Conservation (phyloP, 2,888 invertebrate species). For the Colostygia pectinataria region DNA sequence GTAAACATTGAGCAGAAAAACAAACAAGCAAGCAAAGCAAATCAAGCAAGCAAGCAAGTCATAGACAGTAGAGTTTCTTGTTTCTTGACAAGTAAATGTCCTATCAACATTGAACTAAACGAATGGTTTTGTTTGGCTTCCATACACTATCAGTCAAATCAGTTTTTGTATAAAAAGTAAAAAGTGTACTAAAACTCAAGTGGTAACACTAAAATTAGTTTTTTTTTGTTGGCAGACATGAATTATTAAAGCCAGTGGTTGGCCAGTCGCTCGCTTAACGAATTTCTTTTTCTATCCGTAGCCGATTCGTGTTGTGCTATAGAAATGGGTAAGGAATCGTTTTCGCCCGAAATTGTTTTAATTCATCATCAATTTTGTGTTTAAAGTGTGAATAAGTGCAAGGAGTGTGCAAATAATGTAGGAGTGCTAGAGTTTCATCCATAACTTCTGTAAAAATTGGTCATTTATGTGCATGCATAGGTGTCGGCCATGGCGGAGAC, state of each 20-base stretch:
- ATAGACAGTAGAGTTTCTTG: slow-evolving; percentile 4
- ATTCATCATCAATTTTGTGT: slow-evolving; percentile 53
- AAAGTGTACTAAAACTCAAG: background rate
- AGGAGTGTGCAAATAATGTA: slow-evolving; percentile 41
- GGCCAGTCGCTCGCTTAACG: slow-evolving; percentile 50
- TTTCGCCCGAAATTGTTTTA: slow-evolving; percentile 64
- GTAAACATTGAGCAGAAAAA: too few relatives aligned
- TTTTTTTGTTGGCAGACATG: slow-evolving; percentile 59
- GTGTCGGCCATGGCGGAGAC: slow-evolving; percentile 82
- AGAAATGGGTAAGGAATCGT: slow-evolving; percentile 80
- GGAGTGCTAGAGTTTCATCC: slow-evolving; percentile 53
- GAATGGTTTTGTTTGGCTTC: slow-evolving; percentile 2
- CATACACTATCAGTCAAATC: slow-evolving; percentile 9
- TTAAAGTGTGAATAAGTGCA: slow-evolving; percentile 57
- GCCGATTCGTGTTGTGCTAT: slow-evolving; percentile 82
- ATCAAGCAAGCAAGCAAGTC: too few relatives aligned
- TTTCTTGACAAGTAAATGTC: background rate
- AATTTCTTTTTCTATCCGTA: slow-evolving; percentile 83
- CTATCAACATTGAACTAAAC: slow-evolving; percentile 25
- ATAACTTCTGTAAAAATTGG: slow-evolving; percentile 34
- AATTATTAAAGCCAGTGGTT: slow-evolving; percentile 62
- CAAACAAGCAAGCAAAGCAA: too few relatives aligned
- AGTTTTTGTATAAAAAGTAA: background rate
- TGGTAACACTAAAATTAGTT: slow-evolving; percentile 47
- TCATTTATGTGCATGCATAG: slow-evolving; percentile 59